Percentiles rank a stretch among this genome's conserved stretches.
phyloP scores from a whole-genome alignment of 53 echinoderm and acorn worm species.

The Holothuria leucospilota region DNA sequence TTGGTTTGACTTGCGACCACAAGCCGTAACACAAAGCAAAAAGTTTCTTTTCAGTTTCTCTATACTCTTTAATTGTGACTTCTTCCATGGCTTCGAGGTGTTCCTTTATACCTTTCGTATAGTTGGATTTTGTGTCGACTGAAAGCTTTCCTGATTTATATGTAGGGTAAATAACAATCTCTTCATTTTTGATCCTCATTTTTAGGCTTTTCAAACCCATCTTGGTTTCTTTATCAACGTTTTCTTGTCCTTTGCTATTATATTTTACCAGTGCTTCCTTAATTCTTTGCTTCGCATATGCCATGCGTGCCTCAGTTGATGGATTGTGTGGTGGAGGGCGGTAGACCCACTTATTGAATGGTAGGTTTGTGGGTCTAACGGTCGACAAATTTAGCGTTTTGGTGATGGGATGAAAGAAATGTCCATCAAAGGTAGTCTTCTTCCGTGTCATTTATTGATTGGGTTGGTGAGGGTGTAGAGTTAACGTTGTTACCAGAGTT shows the following conservation, averaged over 20 bases:
- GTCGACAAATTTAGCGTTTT: neutral
- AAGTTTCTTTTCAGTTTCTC: constrained; percentile 28
- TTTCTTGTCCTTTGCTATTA: constrained; percentile 8
- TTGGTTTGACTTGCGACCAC: no score
- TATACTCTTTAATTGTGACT: constrained; percentile 5
- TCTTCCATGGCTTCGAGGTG: constrained; percentile 12
- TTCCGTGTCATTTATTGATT: neutral
- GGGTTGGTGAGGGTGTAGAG: neutral
- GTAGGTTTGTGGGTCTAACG: neutral
- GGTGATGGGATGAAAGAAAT: neutral
- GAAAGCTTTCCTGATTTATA: constrained; percentile 28
- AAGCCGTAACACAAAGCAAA: no score
- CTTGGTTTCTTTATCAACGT: neutral
- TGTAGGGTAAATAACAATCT: constrained; percentile 11
- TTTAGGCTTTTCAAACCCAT: constrained; percentile 4
- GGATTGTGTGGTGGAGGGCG: constrained; percentile 7
- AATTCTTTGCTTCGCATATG: constrained; percentile 10
- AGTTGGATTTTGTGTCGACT: constrained; percentile 6
- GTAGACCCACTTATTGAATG: no score
- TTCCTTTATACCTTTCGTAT: constrained; percentile 9
- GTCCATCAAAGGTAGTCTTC: neutral
- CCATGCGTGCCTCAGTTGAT: constrained; percentile 11
- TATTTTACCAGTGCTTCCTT: neutral
- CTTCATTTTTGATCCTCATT: neutral
- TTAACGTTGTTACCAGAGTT: neutral